Evolutionary conservation across 2,888 invertebrate genomes (phyloP), one percentile per base, ranked within the genome.

Genomic region (Leptinotarsa juncta): DNA sequence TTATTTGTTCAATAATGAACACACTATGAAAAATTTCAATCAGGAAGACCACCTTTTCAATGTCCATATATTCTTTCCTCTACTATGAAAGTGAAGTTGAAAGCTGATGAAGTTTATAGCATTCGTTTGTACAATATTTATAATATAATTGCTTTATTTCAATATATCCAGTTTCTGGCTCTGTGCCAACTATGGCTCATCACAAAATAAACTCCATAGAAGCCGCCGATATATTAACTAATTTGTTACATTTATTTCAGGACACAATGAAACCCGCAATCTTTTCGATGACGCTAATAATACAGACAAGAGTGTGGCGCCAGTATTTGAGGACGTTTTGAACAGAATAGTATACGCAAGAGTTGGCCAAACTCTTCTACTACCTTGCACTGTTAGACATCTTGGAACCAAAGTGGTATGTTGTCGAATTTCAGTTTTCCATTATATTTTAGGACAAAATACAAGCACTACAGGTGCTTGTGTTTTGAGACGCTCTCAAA

Each of bases 381-480:
- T 88, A 73, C 88, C 88, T 18, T 88, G 88, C 77, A 86, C 85
- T 26, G 87, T 88, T 18, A 83, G 84, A 71, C 83, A 87, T 78
- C 82, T 88, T 16, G 86, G 86, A 69, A 88, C 87, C 78, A 88
- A 87, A 85, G 86, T 88, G 83, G 88, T 88, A 81, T 86, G 88
- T 84, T 51, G 10, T n/a, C 15, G 26, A 26, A 51, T 15, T 51
- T 15, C 5, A 51, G n/a, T n/a, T 51, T 51, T 51, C 16, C n/a
- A 42, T 42, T 42, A 42, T 42, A 42, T 42, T 42, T 42, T 3
- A 42, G 7, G 32, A 2, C 7, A 32, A 7, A 32, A 7, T 7
- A 32, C 7, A 32, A 5, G 32, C 32, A 32, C 32, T 5, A 26
- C 26, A 26, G 26, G 5, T 26, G 5, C 4, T 4, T 26, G 20